These are phyloP conservation scores for Hofmannophila pseudospretella DNA, from an alignment of 2,888 invertebrate genomes.

Conservation along the genomic window DNA sequence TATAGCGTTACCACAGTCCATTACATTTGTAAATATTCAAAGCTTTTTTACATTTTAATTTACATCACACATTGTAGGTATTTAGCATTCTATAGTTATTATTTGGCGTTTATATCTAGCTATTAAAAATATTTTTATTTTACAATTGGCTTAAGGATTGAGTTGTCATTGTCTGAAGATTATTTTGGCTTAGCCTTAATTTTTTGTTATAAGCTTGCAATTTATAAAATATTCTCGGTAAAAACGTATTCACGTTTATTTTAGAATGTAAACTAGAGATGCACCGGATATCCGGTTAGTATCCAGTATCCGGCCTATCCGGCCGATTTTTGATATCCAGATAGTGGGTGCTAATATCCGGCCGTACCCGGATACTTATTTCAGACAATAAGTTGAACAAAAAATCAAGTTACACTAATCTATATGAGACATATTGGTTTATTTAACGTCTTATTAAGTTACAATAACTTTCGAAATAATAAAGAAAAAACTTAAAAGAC, in stretches of 20 bases:
- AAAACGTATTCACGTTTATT: slow-evolving; percentile 13
- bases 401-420: too few relatives aligned
- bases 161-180: slow-evolving; percentile 22
- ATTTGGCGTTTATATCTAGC: slow-evolving; percentile 44
- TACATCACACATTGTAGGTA: slow-evolving; percentile 49
- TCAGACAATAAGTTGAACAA: too few relatives aligned
- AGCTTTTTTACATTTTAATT: slow-evolving; percentile 47
- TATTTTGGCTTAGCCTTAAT: slow-evolving; percentile 51
- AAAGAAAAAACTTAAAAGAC: too few relatives aligned
- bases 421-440: too few relatives aligned
- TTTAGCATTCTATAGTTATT: slow-evolving; percentile 33
- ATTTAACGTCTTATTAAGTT: too few relatives aligned
- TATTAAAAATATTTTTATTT: slow-evolving; percentile 34
- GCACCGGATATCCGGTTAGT: too few relatives aligned
- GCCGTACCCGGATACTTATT: too few relatives aligned
- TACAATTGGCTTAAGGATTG: slow-evolving; percentile 46
- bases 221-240: slow-evolving; percentile 23
- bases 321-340: too few relatives aligned
- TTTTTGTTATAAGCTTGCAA: slow-evolving; percentile 43
- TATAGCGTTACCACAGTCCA: slow-evolving; percentile 49
- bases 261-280: too few relatives aligned
- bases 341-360: too few relatives aligned
- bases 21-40: slow-evolving; percentile 56
- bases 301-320: too few relatives aligned
- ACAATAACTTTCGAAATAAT: too few relatives aligned